phyloP scores from a whole-genome alignment of 2,888 invertebrate genomes.

The Coremacera marginata region DNA sequence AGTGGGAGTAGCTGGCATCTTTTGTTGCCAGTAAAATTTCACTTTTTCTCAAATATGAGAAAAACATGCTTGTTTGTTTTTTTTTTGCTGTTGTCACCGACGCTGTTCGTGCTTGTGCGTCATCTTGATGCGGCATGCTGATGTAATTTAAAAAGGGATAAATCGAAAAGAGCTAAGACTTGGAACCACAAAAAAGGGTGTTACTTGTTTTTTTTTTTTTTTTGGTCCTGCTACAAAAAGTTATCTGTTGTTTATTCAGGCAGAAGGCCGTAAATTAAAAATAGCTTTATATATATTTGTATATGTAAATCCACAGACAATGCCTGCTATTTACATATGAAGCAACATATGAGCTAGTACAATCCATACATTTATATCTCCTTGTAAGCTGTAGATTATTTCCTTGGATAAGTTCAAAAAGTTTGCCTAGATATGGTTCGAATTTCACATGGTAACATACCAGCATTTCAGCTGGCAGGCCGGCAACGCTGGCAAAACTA shows the following conservation, averaged over 20 bases:
- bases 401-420: no score
- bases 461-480: no score
- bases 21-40: background rate
- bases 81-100: background rate
- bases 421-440: no score
- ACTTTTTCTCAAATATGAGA: background rate
- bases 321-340: background rate
- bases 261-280: constrained; percentile 53
- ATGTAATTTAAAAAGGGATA: background rate
- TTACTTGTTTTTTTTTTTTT: background rate
- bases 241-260: constrained; percentile 53
- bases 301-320: constrained; percentile 46
- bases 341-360: no score
- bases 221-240: constrained; percentile 12
- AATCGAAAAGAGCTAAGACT: background rate
- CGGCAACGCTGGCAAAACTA: no score
- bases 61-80: background rate
- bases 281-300: constrained; percentile 47
- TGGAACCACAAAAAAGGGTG: constrained; percentile 9
- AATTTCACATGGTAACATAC: no score
- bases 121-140: constrained; percentile 5
- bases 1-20: background rate
- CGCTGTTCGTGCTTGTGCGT: background rate
- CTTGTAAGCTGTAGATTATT: no score
- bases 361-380: no score